Base-by-base conservation (phyloP, 2,113 vertebrate genomes). In the Ploceus nigricollis region DNA sequence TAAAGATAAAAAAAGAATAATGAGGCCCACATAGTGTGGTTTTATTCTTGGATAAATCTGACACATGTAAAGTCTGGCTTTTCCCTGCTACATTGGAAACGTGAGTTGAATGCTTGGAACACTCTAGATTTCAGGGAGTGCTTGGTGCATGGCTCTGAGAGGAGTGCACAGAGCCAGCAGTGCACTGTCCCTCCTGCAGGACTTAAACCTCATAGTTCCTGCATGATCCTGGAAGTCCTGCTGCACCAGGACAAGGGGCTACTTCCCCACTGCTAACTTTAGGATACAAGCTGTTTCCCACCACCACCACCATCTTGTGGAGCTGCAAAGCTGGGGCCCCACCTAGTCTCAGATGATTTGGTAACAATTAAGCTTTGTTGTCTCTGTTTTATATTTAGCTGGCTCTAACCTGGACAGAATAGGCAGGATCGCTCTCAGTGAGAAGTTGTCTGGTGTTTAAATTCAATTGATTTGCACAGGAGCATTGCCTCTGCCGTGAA, bases 71-170 rank as follows among this genome's bases (percentile, higher is more conserved):
- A 82, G 53, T 31, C 82, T 78, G 56, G 44, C 56, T 93, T 80
- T 57, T 30, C 60, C 56, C 39, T 57, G 54, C 73, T 54, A 22
- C 70, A 17, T 16, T 31, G 60, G 78, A 53, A 73, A 91, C 0
- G 19, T 73, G 89, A 85, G 39, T 11, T 69, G 89, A 91, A 85
- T 94, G 66, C 61, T 61, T 15, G 64, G 65, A 84, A 80, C 18
- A 13, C 20, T 68, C 20, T 51, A 39, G 35, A 54, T 79, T 70
- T 53, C 44, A 23, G 42, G 4, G 16, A 47, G 37, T 4, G 9
- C 21, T 69, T 31, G 35, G 48, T 40, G 48, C 11, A 4, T 3
- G 21, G 27, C 17, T 71, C 39, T 1, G 3, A 40, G n/a, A 35
- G 68, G 50, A 18, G 28, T 3, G 37, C 68, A 51, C 2, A 53